phyloP scores from a whole-genome alignment of 2,113 vertebrate genomes.

The Sinocyclocheilus anshuiensis region DNA sequence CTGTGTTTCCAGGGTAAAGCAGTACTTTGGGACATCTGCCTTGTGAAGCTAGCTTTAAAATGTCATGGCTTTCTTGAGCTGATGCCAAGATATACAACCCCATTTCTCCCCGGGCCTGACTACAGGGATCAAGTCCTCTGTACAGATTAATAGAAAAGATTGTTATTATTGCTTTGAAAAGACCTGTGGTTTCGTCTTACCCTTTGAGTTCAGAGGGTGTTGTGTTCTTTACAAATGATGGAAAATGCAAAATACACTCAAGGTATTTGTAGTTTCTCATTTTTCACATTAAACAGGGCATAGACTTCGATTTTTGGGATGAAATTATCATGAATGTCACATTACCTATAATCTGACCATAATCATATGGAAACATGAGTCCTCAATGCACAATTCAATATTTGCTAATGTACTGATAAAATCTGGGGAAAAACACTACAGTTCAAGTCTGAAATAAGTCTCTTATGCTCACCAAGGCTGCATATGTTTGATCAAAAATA shows the following conservation, averaged over 20 bases:
- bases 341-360: constrained; percentile 22
- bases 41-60: constrained; percentile 66
- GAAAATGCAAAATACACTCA: constrained; percentile 50
- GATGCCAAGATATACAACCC: constrained; percentile 70
- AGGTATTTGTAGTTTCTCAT: constrained; percentile 57
- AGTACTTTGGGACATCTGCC: constrained; percentile 62
- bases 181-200: constrained; percentile 69
- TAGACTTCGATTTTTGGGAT: constrained; percentile 14
- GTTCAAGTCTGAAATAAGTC: background rate
- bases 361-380: background rate
- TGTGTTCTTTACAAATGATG: constrained; percentile 61
- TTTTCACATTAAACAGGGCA: constrained; percentile 49
- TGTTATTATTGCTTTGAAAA: constrained; percentile 76
- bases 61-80: constrained; percentile 69
- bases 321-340: background rate
- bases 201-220: constrained; percentile 57
- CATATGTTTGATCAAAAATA: background rate
- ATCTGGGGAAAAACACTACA: background rate
- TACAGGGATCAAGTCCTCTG: constrained; percentile 71
- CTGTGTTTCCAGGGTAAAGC: background rate
- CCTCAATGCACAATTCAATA: background rate
- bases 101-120: constrained; percentile 62
- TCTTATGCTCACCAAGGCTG: background rate
- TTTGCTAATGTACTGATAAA: background rate
- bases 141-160: constrained; percentile 69